A percentile compares a stretch with the other conserved stretches of the same genome.
These are phyloP conservation scores for Melieria omissa DNA, from an alignment of 2,888 invertebrate species.

Conservation along the genomic window DNA sequence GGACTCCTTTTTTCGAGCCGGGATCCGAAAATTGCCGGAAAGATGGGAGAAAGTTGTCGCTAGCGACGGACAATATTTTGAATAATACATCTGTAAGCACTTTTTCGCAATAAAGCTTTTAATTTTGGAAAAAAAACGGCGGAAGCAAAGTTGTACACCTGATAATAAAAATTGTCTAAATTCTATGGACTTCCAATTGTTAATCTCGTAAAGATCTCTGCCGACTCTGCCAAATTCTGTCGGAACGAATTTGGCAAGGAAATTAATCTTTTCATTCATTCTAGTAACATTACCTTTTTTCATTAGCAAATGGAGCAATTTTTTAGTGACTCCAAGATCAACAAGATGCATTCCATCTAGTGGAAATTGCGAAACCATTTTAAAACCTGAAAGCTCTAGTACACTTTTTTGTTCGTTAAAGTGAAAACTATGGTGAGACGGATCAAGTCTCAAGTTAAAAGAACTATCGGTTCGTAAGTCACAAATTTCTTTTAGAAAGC, in stretches of 20 bases:
- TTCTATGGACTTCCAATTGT: not conserved
- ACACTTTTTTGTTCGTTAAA: not conserved
- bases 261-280: conserved; percentile 2
- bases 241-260: not conserved
- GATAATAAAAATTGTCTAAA: conserved; percentile 9
- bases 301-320: conserved; percentile 11
- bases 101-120: no score
- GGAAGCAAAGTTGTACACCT: no score
- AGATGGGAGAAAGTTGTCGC: no score
- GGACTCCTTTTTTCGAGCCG: no score
- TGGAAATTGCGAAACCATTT: conserved; percentile 26
- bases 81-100: no score
- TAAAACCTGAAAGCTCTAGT: conserved; percentile 10
- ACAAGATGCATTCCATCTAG: conserved; percentile 24
- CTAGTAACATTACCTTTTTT: not conserved
- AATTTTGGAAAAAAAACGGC: no score
- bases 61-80: no score
- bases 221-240: conserved; percentile 16
- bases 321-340: conserved; percentile 22
- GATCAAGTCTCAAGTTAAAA: no score
- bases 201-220: conserved; percentile 10
- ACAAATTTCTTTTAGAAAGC: no score
- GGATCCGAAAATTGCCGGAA: no score
- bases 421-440: no score
- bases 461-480: no score